A percentile compares a stretch with the other conserved stretches of the same genome.
phyloP scores from a whole-genome alignment of 1,140 invertebrate genomes.

The Trypoxylus dichotomus region DNA sequence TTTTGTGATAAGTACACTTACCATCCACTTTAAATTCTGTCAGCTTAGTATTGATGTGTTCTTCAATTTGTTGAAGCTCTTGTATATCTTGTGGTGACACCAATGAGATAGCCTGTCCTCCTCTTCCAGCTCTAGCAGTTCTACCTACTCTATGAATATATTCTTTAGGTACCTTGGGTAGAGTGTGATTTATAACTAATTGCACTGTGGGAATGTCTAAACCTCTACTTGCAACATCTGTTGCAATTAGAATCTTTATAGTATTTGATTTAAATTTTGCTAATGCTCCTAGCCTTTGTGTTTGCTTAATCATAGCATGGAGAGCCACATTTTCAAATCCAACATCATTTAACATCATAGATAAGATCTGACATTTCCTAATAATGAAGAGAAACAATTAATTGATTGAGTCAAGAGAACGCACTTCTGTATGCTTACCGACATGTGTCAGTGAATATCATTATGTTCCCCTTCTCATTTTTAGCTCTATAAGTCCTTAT shows the following conservation, averaged over 20 bases:
- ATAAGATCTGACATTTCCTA: slow-evolving; percentile 81
- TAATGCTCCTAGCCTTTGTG: slow-evolving; percentile 75
- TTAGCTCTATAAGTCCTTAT: slow-evolving; percentile 75
- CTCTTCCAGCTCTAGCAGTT: slow-evolving; percentile 89
- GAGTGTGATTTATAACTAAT: slow-evolving; percentile 91
- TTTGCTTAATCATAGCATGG: slow-evolving; percentile 84
- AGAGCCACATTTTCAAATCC: slow-evolving; percentile 86
- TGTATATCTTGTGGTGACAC: slow-evolving; percentile 91
- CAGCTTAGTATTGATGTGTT: slow-evolving; percentile 82
- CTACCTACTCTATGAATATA: slow-evolving; percentile 97
- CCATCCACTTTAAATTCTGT: slow-evolving; percentile 81
- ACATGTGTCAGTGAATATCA: slow-evolving; percentile 94
- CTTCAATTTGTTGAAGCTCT: slow-evolving; percentile 84
- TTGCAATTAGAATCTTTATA: slow-evolving; percentile 88
- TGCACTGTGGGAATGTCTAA: slow-evolving; percentile 87
- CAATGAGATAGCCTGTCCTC: slow-evolving; percentile 85
- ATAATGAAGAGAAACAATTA: slow-evolving; percentile 40
- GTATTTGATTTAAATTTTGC: slow-evolving; percentile 85
- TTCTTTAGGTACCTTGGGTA: slow-evolving; percentile 87
- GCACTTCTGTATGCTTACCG: slow-evolving; percentile 63
- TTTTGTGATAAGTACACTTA: too few relatives aligned
- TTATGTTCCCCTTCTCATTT: slow-evolving; percentile 77
- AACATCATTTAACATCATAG: slow-evolving; percentile 82
- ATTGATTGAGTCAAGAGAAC: not conserved
- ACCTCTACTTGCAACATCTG: slow-evolving; percentile 94